Conservation (phyloP, 2,888 invertebrate species). For the Pilophorus perplexus region DNA sequence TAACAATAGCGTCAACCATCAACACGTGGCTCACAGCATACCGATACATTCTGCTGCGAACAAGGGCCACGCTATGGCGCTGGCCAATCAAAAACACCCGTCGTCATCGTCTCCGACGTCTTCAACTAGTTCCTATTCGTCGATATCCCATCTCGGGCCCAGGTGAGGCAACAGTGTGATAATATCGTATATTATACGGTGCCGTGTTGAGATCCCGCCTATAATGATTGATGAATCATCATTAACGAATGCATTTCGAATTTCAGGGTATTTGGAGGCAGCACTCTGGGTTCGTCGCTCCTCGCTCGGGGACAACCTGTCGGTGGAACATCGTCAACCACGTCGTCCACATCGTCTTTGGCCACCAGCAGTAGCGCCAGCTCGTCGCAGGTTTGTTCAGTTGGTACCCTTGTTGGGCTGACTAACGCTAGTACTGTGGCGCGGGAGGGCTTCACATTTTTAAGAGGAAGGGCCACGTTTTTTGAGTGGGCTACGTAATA, state of each 20-base stretch:
- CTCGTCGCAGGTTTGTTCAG: constrained; percentile 34
- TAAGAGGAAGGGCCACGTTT: too few relatives aligned
- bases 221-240: too few relatives aligned
- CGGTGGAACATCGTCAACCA: constrained; percentile 50
- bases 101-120: constrained; percentile 45
- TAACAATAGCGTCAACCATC: constrained; percentile 48
- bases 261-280: constrained; percentile 45
- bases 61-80: constrained; percentile 60
- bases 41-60: constrained; percentile 56
- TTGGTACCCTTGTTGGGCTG: not conserved
- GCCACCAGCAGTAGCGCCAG: constrained; percentile 60
- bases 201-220: too few relatives aligned
- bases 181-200: too few relatives aligned
- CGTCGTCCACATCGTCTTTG: constrained; percentile 50
- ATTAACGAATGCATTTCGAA: not conserved
- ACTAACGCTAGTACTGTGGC: too few relatives aligned
- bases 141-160: constrained; percentile 44
- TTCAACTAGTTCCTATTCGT: constrained; percentile 45
- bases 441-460: too few relatives aligned
- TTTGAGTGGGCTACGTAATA: too few relatives aligned
- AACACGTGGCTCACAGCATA: constrained; percentile 48
- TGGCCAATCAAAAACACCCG: constrained; percentile 46
- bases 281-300: constrained; percentile 43
- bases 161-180: too few relatives aligned
- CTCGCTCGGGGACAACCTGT: constrained; percentile 51